These are phyloP conservation scores for Nyctalus aviator DNA, from an alignment of 2,797 vertebrate genomes.

Conservation along the genomic window DNA sequence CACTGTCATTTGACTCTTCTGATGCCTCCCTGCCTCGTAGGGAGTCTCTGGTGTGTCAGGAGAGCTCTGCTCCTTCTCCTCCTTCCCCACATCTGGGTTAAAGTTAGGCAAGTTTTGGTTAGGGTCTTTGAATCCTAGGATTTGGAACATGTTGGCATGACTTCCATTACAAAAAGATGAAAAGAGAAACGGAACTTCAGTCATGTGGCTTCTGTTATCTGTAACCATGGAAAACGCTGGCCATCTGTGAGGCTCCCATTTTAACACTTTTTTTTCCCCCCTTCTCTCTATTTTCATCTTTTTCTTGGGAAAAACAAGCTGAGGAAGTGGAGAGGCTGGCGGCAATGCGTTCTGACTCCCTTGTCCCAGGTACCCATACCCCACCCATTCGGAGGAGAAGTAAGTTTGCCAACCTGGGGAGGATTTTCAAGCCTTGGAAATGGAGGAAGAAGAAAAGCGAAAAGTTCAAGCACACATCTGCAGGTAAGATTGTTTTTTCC, in stretches of 20 bases:
- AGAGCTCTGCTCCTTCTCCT: not conserved
- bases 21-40: not conserved
- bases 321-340: slow-evolving; percentile 98
- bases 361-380: slow-evolving; percentile 95
- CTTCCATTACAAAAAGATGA: slow-evolving; percentile 72
- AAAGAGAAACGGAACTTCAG: slow-evolving; percentile 5
- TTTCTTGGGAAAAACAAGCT: slow-evolving; percentile 87
- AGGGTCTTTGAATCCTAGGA: not conserved
- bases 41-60: not conserved
- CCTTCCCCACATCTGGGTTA: not conserved
- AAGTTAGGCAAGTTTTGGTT: not conserved
- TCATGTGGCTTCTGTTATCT: slow-evolving; percentile 64
- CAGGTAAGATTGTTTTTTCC: slow-evolving; percentile 88
- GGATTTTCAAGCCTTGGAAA: slow-evolving; percentile 99
- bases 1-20: not conserved
- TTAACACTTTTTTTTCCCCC: slow-evolving; percentile 83
- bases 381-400: slow-evolving; percentile 96
- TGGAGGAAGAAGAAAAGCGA: slow-evolving; percentile 99
- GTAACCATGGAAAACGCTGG: slow-evolving; percentile 76
- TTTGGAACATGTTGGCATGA: not conserved
- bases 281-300: slow-evolving; percentile 60
- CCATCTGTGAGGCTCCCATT: slow-evolving; percentile 77
- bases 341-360: slow-evolving; percentile 96
- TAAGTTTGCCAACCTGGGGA: slow-evolving; percentile 96
- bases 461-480: slow-evolving; percentile 98